Evolutionary conservation across 2,797 vertebrate species (phyloP).

Genomic region (Oryzias dopingdopingensis): DNA sequence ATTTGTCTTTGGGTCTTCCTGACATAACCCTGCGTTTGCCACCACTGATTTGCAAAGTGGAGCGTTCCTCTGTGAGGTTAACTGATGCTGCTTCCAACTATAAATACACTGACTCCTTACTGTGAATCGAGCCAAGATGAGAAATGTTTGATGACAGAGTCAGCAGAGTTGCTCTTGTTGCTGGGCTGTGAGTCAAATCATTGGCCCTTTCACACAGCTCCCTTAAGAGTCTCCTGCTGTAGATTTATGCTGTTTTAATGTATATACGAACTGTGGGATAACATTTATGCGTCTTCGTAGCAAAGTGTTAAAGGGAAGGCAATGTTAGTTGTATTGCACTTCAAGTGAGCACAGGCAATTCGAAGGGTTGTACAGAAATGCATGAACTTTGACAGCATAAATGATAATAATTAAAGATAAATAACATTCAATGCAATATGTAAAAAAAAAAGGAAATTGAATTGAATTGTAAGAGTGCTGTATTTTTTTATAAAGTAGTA

Average conservation of each 20-base stretch:
- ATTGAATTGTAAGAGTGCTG: too few species aligned
- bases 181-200: constrained; percentile 17
- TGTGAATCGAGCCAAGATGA: constrained; percentile 21
- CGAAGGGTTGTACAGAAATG: too few species aligned
- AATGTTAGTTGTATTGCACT: too few species aligned
- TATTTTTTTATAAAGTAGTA: too few species aligned
- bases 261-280: background rate
- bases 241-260: constrained; percentile 4
- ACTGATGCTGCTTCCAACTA: constrained; percentile 42
- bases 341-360: too few species aligned
- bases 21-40: constrained; percentile 4
- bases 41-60: constrained; percentile 41
- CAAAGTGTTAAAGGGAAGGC: background rate
- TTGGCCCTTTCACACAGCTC: background rate
- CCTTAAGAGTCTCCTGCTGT: background rate
- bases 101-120: constrained; percentile 34
- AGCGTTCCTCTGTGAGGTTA: constrained; percentile 12
- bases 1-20: too few species aligned
- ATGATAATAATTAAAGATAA: too few species aligned
- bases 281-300: background rate
- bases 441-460: too few species aligned
- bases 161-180: constrained; percentile 13
- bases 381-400: too few species aligned
- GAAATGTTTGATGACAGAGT: constrained; percentile 26
- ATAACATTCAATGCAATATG: too few species aligned